phyloP scores from a whole-genome alignment of 2,888 invertebrate species.

The Metopia argyrocephala region DNA sequence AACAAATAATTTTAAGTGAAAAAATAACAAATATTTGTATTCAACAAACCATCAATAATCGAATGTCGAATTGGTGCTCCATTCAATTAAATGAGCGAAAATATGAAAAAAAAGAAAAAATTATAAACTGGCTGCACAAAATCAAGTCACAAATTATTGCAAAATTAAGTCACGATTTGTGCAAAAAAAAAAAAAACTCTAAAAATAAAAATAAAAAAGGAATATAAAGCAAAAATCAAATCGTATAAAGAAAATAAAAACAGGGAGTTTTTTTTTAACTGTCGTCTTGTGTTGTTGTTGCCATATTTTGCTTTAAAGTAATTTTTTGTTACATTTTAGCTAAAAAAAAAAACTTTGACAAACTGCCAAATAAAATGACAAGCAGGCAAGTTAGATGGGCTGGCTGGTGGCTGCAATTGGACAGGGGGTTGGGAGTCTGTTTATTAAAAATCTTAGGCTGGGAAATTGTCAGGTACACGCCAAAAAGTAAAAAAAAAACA shows the following conservation, averaged over 20 bases:
- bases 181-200: neutral
- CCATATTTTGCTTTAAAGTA: neutral
- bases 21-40: too few species aligned
- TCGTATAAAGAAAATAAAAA: slow-evolving; percentile 15
- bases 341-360: slow-evolving; percentile 48
- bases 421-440: too few species aligned
- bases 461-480: slow-evolving; percentile 35
- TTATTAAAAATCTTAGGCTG: slow-evolving; percentile 58
- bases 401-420: neutral
- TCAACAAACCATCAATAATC: slow-evolving; percentile 53
- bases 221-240: slow-evolving; percentile 50
- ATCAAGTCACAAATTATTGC: slow-evolving; percentile 69
- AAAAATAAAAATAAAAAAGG: slow-evolving; percentile 65
- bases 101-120: slow-evolving; percentile 6
- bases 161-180: slow-evolving; percentile 74
- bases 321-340: neutral
- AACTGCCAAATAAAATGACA: slow-evolving; percentile 58
- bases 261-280: slow-evolving; percentile 37
- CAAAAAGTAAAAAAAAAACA: neutral
- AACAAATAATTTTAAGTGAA: neutral
- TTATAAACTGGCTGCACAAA: slow-evolving; percentile 64
- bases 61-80: slow-evolving; percentile 39
- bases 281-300: neutral
- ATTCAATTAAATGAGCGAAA: slow-evolving; percentile 65
- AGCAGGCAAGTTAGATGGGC: slow-evolving; percentile 39